These are phyloP conservation scores for Pomacea canaliculata DNA, from an alignment of 2,888 invertebrate species.

Conservation along the genomic window DNA sequence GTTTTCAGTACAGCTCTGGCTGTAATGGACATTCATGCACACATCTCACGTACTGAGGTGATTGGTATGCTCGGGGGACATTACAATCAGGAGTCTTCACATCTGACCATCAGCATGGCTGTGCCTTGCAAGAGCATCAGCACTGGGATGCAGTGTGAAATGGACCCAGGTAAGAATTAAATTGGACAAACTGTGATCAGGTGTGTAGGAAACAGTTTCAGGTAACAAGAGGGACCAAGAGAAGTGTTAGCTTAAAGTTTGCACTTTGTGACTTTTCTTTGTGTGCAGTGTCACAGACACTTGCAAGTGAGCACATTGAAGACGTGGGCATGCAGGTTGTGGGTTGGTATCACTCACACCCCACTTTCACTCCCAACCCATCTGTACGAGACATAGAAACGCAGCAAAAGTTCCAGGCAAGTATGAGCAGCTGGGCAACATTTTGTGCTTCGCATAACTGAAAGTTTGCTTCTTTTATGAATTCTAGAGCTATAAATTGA, in stretches of 20 bases:
- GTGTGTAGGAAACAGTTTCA: too few species aligned
- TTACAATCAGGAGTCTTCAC: slow-evolving; percentile 65
- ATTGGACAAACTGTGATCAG: too few species aligned
- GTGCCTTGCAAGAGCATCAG: slow-evolving; percentile 78
- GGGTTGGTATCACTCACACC: slow-evolving; percentile 87
- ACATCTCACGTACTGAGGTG: slow-evolving; percentile 79
- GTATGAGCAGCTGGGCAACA: background rate
- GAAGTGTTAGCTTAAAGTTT: too few species aligned
- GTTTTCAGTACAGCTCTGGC: slow-evolving; percentile 76
- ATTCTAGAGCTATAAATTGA: too few species aligned
- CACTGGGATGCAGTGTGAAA: slow-evolving; percentile 80
- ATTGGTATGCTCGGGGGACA: slow-evolving; percentile 81
- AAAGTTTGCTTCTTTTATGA: too few species aligned
- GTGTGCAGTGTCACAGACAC: slow-evolving; percentile 75
- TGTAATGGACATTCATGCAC: slow-evolving; percentile 80
- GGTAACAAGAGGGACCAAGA: too few species aligned
- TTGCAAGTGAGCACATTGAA: slow-evolving; percentile 75
- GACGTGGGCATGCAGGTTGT: slow-evolving; percentile 73
- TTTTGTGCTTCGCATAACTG: too few species aligned
- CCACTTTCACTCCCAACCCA: slow-evolving; percentile 79
- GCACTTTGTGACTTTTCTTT: background rate
- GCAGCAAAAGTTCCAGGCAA: slow-evolving; percentile 76
- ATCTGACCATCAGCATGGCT: slow-evolving; percentile 74
- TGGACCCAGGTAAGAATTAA: slow-evolving; percentile 77
- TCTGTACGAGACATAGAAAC: slow-evolving; percentile 79